A percentile compares a stretch with the other conserved stretches of the same genome.
Evolutionary conservation across 2,888 invertebrate genomes (phyloP).

Genomic region (Apotomis turbidana): DNA sequence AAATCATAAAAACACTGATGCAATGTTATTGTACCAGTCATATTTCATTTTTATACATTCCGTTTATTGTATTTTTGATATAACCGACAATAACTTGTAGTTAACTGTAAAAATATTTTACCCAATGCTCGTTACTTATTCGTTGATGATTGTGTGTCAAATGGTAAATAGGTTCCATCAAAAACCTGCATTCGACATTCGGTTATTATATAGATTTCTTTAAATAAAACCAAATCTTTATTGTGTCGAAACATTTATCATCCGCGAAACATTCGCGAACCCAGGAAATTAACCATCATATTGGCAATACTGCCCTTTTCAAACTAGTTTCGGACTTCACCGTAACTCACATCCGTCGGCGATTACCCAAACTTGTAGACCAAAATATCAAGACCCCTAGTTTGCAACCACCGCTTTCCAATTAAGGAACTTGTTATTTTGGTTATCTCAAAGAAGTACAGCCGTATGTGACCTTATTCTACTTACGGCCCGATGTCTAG

Average conservation of each 20-base stretch:
- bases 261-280: background rate
- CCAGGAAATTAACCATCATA: conserved; percentile 25
- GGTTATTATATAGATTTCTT: no score
- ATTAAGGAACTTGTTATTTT: conserved; percentile 17
- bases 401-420: conserved; percentile 8
- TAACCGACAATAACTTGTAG: background rate
- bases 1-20: conserved; percentile 26
- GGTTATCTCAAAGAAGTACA: conserved; percentile 18
- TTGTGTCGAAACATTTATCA: background rate
- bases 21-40: conserved; percentile 4
- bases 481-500: conserved; percentile 20
- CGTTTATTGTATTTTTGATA: background rate
- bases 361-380: conserved; percentile 8
- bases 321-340: conserved; percentile 28
- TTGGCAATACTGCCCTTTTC: background rate
- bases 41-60: background rate
- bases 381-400: conserved; percentile 12
- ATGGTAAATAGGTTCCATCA: no score
- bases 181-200: no score
- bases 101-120: no score
- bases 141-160: no score
- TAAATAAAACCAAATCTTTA: background rate
- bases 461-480: conserved; percentile 32
- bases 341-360: conserved; percentile 14
- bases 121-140: no score